Base-by-base conservation (phyloP, 1,140 invertebrate genomes). In the Oscheius sp. region DNA sequence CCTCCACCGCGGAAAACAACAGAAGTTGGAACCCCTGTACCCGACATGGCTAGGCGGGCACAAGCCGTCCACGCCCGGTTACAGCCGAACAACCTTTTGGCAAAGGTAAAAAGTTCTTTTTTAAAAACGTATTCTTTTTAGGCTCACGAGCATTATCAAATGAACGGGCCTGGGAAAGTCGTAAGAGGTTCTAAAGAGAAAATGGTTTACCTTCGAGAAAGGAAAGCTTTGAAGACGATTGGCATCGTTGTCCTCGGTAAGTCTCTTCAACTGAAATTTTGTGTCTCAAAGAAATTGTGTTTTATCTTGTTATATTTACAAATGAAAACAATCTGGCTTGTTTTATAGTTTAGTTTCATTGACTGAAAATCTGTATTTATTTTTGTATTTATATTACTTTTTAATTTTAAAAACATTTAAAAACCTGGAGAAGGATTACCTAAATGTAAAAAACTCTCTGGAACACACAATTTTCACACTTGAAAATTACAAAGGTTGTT, bases 161-260 rank as follows among this genome's bases (percentile, higher is more conserved):
- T 58, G 15, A 77, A 76, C 42, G 77, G 77, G 26, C 76, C 74
- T 13, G 77, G 73, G 23, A 78, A 78, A 45, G 73, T 55, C 28
- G 80, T 82, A 20, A 68, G 83, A 62, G 83, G 82, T 15, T 81
- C 79, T 13, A 83, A 84, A 38, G 82, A 83, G 64, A 83, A 83
- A 64, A 83, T 83, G 75, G 83, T 83, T 20, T 83, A 83, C 62
- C 29, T 83, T 38, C 62, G 85, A 20, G 87, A 87, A 74, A 82
- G 86, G 66, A 87, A 87, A 76, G 87, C 87, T 1, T 83, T 87
- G 3, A 87, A 87, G 74, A 88, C 87, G 1, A 82, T 87, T 32
- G 86, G 86, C 28, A 87, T 87, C 38, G 86, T 87, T 20, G 85
- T 87, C 18, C 64, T 83, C 59, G 86, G 86, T 73, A 84, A 82